Conservation (phyloP, 2,113 vertebrate genomes). For the Proterorhinus semilunaris region DNA sequence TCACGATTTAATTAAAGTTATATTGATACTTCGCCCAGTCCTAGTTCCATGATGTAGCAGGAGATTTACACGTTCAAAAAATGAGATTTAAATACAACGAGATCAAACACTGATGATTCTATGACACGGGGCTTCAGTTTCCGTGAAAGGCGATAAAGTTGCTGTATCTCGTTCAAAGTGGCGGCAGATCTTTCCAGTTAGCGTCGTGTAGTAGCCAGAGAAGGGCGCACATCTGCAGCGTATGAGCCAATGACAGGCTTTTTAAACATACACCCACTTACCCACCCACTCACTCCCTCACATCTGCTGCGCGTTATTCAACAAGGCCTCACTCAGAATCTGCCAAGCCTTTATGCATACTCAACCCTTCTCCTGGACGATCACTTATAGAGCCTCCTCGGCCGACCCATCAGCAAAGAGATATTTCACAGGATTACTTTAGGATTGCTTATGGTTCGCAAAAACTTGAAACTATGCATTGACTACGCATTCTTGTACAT, state of each 20-base stretch:
- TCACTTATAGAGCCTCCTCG: conserved; percentile 34
- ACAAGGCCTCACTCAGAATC: conserved; percentile 37
- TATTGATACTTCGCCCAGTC: too few species aligned
- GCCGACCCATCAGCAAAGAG: conserved; percentile 21
- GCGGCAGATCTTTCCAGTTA: conserved; percentile 28
- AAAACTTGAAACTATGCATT: too few species aligned
- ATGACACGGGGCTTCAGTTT: too few species aligned
- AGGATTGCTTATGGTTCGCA: too few species aligned
- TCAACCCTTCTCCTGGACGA: conserved; percentile 25
- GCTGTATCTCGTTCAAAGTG: conserved; percentile 8
- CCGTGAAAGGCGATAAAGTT: too few species aligned
- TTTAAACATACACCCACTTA: conserved; percentile 56
- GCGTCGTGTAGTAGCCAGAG: conserved; percentile 28
- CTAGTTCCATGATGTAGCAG: too few species aligned
- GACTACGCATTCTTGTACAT: too few species aligned
- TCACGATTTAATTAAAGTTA: too few species aligned
- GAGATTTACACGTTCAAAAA: too few species aligned
- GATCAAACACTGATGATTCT: too few species aligned
- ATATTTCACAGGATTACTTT: neutral
- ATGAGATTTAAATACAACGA: too few species aligned
- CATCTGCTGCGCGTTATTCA: conserved; percentile 64
- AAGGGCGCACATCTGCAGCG: conserved; percentile 49
- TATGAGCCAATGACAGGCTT: conserved; percentile 59
- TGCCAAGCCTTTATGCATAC: conserved; percentile 19
- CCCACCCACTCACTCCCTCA: conserved; percentile 34